A percentile compares a stretch with the other conserved stretches of the same genome.
Evolutionary conservation across 2,888 invertebrate genomes (phyloP).

Genomic region (Chymomyza procnemis): DNA sequence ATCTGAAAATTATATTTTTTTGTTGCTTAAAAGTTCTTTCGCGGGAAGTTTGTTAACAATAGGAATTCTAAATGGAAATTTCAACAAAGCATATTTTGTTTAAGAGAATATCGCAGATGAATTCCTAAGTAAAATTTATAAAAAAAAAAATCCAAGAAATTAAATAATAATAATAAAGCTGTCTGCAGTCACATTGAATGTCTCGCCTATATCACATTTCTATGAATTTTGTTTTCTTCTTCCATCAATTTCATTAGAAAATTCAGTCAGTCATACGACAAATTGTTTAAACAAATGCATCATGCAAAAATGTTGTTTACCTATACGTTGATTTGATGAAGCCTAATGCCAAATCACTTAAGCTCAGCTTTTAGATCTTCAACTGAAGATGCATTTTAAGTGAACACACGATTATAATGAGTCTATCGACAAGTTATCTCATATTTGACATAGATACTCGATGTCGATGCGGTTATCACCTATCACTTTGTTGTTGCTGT

Average conservation of each 20-base stretch:
- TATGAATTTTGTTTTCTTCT: too few species aligned
- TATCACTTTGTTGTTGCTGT: neutral
- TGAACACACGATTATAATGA: neutral
- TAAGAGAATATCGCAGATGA: too few species aligned
- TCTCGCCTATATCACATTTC: too few species aligned
- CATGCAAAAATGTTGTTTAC: neutral
- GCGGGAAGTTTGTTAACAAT: too few species aligned
- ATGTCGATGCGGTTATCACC: neutral
- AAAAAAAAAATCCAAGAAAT: too few species aligned
- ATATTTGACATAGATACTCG: neutral
- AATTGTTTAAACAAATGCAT: neutral
- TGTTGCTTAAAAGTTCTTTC: too few species aligned
- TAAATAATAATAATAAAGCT: too few species aligned
- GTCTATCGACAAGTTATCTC: neutral
- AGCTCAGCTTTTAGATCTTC: slow-evolving; percentile 37
- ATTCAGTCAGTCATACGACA: neutral
- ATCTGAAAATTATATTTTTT: too few species aligned
- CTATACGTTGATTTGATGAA: neutral
- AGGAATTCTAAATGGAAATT: too few species aligned
- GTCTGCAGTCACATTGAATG: too few species aligned
- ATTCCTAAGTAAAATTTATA: too few species aligned
- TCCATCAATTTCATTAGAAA: neutral
- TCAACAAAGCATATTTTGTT: too few species aligned
- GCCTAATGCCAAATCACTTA: slow-evolving; percentile 22
- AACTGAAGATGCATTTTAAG: neutral